Evolutionary conservation across 2,888 invertebrate species (phyloP), one percentile per base, ranked within the genome.

Genomic region (Rhamphomyia laevipes): DNA sequence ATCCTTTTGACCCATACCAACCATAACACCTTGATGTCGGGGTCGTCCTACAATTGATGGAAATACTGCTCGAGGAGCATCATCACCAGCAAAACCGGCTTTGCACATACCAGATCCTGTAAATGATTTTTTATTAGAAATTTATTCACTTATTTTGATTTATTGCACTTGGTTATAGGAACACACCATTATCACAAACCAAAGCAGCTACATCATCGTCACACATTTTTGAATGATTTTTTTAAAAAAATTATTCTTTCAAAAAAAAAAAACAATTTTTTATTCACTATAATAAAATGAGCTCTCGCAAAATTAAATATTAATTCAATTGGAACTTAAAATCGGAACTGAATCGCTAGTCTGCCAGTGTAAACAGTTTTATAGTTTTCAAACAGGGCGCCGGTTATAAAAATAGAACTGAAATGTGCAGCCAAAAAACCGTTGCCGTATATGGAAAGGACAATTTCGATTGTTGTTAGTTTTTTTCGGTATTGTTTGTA

Each of bases 31-130:
- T 74, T 84, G 82, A 76, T 91, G 90, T 64, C 90, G 80, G 62
- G 90, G 90, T 65, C 91, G 82, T 70, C 91, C 91, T 59, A 91
- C 91, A 74, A 87, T 84, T 59, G 90, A 87, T 48, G 91, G 90
- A 73, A 92, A 87, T 63, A 91, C 85, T 64, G 87, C 86, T 63
- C 90, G 80, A 43, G 92, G 92, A 51, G 87, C 88, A 63, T 87
- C 82, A 66, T 93, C 92, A 57, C 87, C 89, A 61, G 90, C 87
- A 76, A 91, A 91, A 59, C 91, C 91, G 68, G 91, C 91, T 73
- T 91, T 91, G 82, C 89, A 90, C 88, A 91, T 90, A 69, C 86
- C 86, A 65, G 92, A 90, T 52, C 93, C 35, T 35, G 13, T n/a
- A 35, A 7, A 27, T 27, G 9, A 21, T 21, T 21, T 3, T 21